Conservation (phyloP, 2,113 vertebrate species). For the Heloderma charlesbogerti region DNA sequence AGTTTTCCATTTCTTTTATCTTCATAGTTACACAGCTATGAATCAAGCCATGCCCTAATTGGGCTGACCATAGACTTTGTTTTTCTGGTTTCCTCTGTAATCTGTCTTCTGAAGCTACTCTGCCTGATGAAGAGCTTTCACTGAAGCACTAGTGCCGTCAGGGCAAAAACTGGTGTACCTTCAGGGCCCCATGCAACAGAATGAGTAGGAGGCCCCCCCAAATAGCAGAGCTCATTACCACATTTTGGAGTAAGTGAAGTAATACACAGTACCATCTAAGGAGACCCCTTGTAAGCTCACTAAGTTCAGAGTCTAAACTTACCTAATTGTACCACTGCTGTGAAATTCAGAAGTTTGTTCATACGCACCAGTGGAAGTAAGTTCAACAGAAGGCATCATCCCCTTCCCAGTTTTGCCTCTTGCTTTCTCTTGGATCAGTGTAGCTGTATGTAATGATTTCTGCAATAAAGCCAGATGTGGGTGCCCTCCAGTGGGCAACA, state of each 20-base stretch:
- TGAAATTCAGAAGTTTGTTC: not conserved
- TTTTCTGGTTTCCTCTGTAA: not conserved
- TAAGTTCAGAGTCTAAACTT: not conserved
- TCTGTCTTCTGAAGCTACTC: not conserved
- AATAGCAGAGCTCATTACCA: not conserved
- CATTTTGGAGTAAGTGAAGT: not conserved
- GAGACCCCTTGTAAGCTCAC: too few relatives aligned
- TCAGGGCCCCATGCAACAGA: not conserved
- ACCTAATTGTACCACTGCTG: not conserved
- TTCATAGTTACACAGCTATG: not conserved
- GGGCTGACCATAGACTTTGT: not conserved
- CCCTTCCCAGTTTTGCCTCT: not conserved
- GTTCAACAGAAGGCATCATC: not conserved
- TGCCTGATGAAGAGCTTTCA: not conserved
- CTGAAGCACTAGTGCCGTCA: not conserved
- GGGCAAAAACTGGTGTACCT: not conserved
- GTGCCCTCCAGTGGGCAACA: conserved; percentile 46
- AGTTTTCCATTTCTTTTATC: not conserved
- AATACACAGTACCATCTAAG: not conserved
- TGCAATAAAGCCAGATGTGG: conserved; percentile 16
- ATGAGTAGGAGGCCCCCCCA: not conserved
- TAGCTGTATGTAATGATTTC: not conserved
- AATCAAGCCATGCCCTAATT: not conserved
- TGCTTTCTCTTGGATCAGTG: not conserved
- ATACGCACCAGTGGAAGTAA: not conserved